phyloP scores from a whole-genome alignment of 2,113 vertebrate species.

The Okapia johnstoni region DNA sequence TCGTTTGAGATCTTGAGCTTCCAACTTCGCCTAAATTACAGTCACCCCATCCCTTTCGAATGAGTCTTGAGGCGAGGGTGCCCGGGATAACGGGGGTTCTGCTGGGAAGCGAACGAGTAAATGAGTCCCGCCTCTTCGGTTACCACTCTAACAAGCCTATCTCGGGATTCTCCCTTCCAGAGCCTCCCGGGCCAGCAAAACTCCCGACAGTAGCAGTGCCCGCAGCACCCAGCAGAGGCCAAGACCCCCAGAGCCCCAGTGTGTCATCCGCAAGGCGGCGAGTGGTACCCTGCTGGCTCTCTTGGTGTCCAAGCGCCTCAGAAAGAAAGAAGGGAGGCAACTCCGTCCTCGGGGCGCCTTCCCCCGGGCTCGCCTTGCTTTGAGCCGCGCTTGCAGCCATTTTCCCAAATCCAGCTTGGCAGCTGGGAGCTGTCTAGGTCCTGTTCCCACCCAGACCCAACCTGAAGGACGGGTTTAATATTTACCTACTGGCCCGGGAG shows the following conservation, averaged over 20 bases:
- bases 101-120: not conserved
- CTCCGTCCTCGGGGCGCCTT: slow-evolving; percentile 27
- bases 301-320: not conserved
- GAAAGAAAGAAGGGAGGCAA: slow-evolving; percentile 54
- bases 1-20: not conserved
- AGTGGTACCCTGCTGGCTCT: not conserved
- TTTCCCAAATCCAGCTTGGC: slow-evolving; percentile 56
- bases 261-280: not conserved
- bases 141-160: not conserved
- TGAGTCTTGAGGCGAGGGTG: not conserved
- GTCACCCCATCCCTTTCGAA: not conserved
- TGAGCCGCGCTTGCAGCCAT: slow-evolving; percentile 69
- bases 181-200: not conserved
- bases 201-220: not conserved
- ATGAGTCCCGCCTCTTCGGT: not conserved
- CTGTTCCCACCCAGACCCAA: slow-evolving; percentile 72
- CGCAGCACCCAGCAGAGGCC: not conserved
- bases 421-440: slow-evolving; percentile 44
- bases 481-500: slow-evolving; percentile 61
- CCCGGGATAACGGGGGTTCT: not conserved
- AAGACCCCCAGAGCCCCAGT: not conserved
- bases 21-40: not conserved
- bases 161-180: not conserved
- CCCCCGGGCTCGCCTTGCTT: slow-evolving; percentile 19
- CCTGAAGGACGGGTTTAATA: slow-evolving; percentile 73